phyloP scores from a whole-genome alignment of 2,113 vertebrate genomes.

The Struthio camelus region DNA sequence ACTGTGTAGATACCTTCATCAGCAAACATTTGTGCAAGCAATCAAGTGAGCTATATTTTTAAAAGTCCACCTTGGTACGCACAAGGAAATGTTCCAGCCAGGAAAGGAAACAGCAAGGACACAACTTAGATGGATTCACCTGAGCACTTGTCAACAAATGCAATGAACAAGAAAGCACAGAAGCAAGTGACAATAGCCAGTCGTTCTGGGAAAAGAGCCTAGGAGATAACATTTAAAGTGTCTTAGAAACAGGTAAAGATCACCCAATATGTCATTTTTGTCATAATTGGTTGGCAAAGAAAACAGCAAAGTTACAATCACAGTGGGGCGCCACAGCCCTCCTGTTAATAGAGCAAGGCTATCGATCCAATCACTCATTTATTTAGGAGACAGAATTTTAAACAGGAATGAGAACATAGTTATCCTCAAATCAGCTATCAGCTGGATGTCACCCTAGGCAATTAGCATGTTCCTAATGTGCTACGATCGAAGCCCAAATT shows the following conservation, averaged over 20 bases:
- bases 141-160: neutral
- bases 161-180: conserved; percentile 26
- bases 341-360: conserved; percentile 25
- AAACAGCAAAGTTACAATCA: conserved; percentile 40
- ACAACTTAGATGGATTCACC: neutral
- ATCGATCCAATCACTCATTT: conserved; percentile 64
- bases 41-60: conserved; percentile 36
- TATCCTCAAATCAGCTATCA: conserved; percentile 59
- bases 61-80: neutral
- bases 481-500: conserved; percentile 43
- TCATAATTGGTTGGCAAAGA: conserved; percentile 66
- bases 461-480: conserved; percentile 61
- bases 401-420: conserved; percentile 41
- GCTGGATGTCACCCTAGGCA: conserved; percentile 63
- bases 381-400: conserved; percentile 62
- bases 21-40: conserved; percentile 61
- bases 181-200: neutral
- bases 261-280: conserved; percentile 54
- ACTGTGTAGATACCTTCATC: conserved; percentile 20
- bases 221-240: neutral
- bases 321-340: conserved; percentile 30
- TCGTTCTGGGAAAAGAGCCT: neutral
- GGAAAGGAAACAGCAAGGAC: neutral
- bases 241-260: neutral
- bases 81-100: neutral